Base-by-base conservation (phyloP, 2,888 invertebrate species). In the Synergus laeviventris region DNA sequence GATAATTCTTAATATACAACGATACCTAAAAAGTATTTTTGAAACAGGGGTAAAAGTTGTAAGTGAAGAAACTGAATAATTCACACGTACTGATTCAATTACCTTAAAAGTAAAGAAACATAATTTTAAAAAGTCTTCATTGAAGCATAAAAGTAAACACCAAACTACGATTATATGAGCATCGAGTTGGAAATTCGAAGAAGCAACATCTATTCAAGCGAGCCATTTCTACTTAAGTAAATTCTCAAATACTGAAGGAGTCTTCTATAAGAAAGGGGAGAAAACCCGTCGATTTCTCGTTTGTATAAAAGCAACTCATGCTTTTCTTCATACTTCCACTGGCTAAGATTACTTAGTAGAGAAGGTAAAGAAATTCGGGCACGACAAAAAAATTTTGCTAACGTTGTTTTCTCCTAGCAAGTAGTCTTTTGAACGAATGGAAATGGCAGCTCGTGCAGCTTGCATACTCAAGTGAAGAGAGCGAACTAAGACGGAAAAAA, bases 351-450 rank as follows among this genome's bases (percentile, higher is more conserved):
- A 24, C 39, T 16, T 21, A 64, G 42, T 39, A 42, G 21, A 8
- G 64, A 11, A 39, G 14, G 42, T 64, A 39, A 42, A 39, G 39
- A 39, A 64, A 64, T 64, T 64, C 14, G 42, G 21, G 7, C 42
- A 9, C 14, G 12, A 39, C 64, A 64, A 64, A 39, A 56, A 64
- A 64, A 42, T 12, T 64, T 39, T 12, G 12, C 64, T 64, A 64
- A 64, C 39, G 14, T 64, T 42, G 64, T 64, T 64, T 64, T 64
- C 64, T 21, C n/a, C 64, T 12, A 39, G 64, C 14, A 64, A 64
- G 64, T 42, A 64, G 39, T 39, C 64, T 64, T 64, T 64, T 64
- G 39, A 64, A 64, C 24, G 42, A 42, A 64, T 64, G 64, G 64
- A 64, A 64, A 64, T 64, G 64, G 42, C 64, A 39, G 64, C 21